Base-by-base conservation (phyloP, 1,140 invertebrate species). In the Nasonia giraulti region DNA sequence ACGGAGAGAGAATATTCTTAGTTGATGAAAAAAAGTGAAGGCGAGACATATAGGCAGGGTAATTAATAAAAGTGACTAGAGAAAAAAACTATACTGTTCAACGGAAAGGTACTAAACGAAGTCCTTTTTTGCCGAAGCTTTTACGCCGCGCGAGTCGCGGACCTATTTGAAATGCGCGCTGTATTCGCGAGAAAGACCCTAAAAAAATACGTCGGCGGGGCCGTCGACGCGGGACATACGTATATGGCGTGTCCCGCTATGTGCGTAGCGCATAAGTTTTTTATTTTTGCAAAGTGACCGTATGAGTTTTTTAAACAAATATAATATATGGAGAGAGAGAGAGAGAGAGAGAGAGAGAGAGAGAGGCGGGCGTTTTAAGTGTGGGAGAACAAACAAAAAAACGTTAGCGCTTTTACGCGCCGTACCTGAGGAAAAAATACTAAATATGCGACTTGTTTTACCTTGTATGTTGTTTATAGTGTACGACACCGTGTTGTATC, bases 391-490 rank as follows among this genome's bases (percentile, higher is more conserved):
- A 78, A 62, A 23, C 23, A 69, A 20, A 40, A 55, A 27, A 75
- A 81, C 31, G 27, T 71, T 69, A 71, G 80, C 68, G 80, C 69
- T 82, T 82, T 31, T 0, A 50, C 31, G 80, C 69, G 44, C 80
- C 27, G 69, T 82, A 82, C 80, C 80, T 82, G 80, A 80, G 11
- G n/a, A 73, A 80, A 79, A 68, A 81, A 81, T 73, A 44, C 68
- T 81, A 73, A 68, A 81, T 37, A 75, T 75, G 44, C 71, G 71
- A 82, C 47, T 82, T 82, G 50, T 62, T 55, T 75, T 82, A 75
- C 33, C 47, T 62, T 82, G 47, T 75, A 75, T 37, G 47, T 82
- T 82, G 71, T 82, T 82, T 82, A 82, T 66, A 75, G 47, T 73
- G 11, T 80, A 80, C 62, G 62, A 80, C 77, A 69, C 14, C 68